A percentile compares a stretch with the other conserved stretches of the same genome.
phyloP scores from a whole-genome alignment of 1,140 invertebrate species.

The Ceratosolen fusciceps region DNA sequence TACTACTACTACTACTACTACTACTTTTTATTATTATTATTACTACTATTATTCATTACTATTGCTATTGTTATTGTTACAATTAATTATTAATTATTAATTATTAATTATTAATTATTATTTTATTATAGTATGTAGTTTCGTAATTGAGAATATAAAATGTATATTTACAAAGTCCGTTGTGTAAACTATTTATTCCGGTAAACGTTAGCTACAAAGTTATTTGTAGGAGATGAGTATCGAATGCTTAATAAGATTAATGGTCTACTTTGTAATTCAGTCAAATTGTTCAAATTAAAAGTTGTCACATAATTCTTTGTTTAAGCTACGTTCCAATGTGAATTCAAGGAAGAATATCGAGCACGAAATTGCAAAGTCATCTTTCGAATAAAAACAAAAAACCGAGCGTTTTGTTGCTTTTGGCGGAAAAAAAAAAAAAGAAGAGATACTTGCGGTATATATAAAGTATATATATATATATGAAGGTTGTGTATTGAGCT shows the following conservation, averaged over 20 bases:
- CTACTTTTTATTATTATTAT: no score
- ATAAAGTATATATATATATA: no score
- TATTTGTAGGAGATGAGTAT: conserved; percentile 9
- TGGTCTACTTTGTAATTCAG: background rate
- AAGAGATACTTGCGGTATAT: no score
- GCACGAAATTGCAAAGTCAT: no score
- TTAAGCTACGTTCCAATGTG: background rate
- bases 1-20: no score
- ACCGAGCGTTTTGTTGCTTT: no score
- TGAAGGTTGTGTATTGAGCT: no score
- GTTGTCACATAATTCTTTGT: conserved; percentile 19
- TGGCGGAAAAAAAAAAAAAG: no score
- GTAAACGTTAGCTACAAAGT: conserved; percentile 7
- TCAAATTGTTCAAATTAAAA: conserved; percentile 15
- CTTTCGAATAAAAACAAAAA: no score
- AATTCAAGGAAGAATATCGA: background rate
- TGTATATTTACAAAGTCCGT: conserved; percentile 21
- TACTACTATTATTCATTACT: no score
- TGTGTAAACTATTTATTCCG: background rate
- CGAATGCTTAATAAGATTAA: conserved; percentile 25
- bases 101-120: background rate
- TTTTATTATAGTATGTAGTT: conserved; percentile 14
- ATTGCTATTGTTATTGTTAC: no score
- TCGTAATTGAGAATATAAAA: conserved; percentile 33
- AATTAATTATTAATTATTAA: no score